A percentile compares a stretch with the other conserved stretches of the same genome.
These are phyloP conservation scores for Plutomurus gul DNA, from an alignment of 1,140 invertebrate genomes.

Conservation along the genomic window DNA sequence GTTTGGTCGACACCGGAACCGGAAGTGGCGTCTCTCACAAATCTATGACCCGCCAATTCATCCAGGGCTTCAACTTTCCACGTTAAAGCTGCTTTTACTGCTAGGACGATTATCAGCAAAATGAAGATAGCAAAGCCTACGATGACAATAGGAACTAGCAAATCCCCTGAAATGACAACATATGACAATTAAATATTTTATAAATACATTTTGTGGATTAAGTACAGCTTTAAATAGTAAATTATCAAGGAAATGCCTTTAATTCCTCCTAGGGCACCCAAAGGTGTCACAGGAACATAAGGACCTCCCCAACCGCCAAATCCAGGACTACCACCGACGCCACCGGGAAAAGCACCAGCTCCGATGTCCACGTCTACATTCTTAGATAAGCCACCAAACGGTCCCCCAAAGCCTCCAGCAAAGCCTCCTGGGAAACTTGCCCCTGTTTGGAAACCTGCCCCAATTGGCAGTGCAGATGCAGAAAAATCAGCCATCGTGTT, in stretches of 20 bases:
- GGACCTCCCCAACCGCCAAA: slow-evolving; percentile 23
- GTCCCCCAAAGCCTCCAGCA: neutral
- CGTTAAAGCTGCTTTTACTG: slow-evolving; percentile 46
- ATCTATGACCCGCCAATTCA: neutral
- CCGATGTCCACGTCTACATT: neutral
- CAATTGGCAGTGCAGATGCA: neutral
- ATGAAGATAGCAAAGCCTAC: slow-evolving; percentile 49
- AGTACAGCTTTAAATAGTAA: neutral
- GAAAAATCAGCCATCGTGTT: neutral
- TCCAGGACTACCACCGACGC: slow-evolving; percentile 14
- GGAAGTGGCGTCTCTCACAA: neutral
- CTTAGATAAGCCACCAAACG: slow-evolving; percentile 6
- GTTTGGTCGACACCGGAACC: neutral
- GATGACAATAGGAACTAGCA: slow-evolving; percentile 47
- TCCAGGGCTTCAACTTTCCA: slow-evolving; percentile 37
- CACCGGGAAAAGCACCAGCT: neutral
- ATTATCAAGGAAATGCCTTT: slow-evolving; percentile 31
- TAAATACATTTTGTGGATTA: neutral
- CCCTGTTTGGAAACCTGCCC: too few species aligned
- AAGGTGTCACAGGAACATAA: slow-evolving; percentile 49
- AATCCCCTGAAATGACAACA: slow-evolving; percentile 40
- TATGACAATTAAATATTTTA: neutral
- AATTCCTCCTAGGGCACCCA: slow-evolving; percentile 43
- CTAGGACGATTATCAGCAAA: slow-evolving; percentile 45
- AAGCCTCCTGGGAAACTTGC: neutral